phyloP scores from a whole-genome alignment of 2,888 invertebrate species.

The Trissolcus japonicus region DNA sequence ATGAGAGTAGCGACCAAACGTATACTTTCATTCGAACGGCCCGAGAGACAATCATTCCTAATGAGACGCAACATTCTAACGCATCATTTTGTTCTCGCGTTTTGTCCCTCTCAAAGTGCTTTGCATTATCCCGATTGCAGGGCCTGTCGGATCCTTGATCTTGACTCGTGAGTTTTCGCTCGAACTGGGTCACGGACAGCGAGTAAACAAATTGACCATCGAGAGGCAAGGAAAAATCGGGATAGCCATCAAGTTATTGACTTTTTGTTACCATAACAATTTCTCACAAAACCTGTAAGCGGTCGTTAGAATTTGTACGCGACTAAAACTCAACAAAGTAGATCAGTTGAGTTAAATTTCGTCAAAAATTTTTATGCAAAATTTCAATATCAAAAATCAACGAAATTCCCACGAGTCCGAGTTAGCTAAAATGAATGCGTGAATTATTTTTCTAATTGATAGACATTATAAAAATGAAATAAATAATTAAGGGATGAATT shows the following conservation, averaged over 20 bases:
- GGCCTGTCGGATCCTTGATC: constrained; percentile 53
- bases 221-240: constrained; percentile 13
- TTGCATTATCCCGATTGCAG: constrained; percentile 58
- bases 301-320: neutral
- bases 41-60: constrained; percentile 37
- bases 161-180: constrained; percentile 50
- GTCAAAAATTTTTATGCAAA: too few species aligned
- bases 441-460: too few species aligned
- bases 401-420: too few species aligned
- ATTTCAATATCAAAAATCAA: too few species aligned
- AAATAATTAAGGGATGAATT: too few species aligned
- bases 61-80: constrained; percentile 41
- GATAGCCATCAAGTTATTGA: constrained; percentile 13
- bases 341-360: neutral
- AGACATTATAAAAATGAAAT: too few species aligned
- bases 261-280: constrained; percentile 21
- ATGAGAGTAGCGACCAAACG: constrained; percentile 29
- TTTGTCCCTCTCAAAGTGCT: constrained; percentile 20
- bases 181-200: constrained; percentile 64
- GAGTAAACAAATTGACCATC: constrained; percentile 51
- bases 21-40: constrained; percentile 40
- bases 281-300: constrained; percentile 1
- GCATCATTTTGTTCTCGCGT: constrained; percentile 53
- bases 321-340: neutral
- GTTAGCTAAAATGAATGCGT: too few species aligned